Evolutionary conservation across 2,888 invertebrate species (phyloP), one percentile per base, ranked within the genome.

Genomic region (Allophyes oxyacanthae): DNA sequence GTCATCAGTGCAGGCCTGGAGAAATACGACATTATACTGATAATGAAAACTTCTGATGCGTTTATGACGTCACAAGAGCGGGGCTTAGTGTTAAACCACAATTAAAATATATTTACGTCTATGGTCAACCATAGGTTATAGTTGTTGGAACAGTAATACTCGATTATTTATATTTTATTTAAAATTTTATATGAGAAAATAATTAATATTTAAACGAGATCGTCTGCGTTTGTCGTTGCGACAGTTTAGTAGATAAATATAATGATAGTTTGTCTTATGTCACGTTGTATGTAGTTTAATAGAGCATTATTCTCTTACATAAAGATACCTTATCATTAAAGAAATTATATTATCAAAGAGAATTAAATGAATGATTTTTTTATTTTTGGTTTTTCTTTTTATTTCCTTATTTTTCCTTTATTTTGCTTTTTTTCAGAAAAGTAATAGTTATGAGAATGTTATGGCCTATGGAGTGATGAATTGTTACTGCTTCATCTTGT

Each of bases 161-260:
- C 92, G 90, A 90, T 91, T 92, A 90, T 92, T 93, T 92, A 91
- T 92, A 89, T 91, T 91, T 92, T 91, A 90, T 91, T 91, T 91
- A 85, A 90, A 66, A 88, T 84, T 79, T 84, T 90, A 88, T 90
- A 86, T 84, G 80, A 70, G 54, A 85, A 83, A 84, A 83, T 85
- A 82, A 87, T 87, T 40, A 87, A 87, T 89, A 89, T 87, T 82
- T 79, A 83, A n/a, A 78, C 66, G 73, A 75, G 66, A 69, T 67
- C 82, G 79, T 85, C 79, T 89, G 87, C 78, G 80, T 86, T 89
- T 86, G 90, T 91, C 89, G 91, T 84, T 90, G 83, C 91, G 89
- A 86, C 89, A 81, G 74, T 82, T 83, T 76, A 75, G 81, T 84
- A 82, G 81, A 81, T 76, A 71, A 64, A 64, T 77, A 64, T 76